These are phyloP conservation scores for Siniperca undulata DNA, from an alignment of 2,797 vertebrate genomes.

Conservation along the genomic window DNA sequence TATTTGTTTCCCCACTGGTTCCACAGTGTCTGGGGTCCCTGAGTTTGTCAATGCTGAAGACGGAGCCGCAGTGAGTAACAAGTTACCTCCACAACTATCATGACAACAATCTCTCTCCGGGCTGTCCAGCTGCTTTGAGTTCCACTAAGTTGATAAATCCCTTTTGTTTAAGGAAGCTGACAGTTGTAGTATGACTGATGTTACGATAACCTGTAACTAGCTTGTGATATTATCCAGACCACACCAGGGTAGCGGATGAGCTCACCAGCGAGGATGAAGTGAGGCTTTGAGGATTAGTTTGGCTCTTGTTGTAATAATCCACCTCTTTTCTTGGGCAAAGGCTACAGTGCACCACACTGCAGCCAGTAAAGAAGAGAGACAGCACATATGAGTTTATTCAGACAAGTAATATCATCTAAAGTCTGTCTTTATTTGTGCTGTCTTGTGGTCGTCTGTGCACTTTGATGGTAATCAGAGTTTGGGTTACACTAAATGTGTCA, in stretches of 20 bases:
- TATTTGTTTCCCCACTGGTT: conserved; percentile 65
- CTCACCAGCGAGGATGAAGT: conserved; percentile 72
- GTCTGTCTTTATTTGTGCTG: conserved; percentile 50
- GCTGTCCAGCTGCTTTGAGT: conserved; percentile 24
- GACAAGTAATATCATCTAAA: conserved; percentile 49
- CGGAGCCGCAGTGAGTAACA: conserved; percentile 69
- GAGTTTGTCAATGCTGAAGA: conserved; percentile 51
- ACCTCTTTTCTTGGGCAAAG: conserved; percentile 76
- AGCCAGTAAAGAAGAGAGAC: conserved; percentile 29
- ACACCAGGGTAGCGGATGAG: conserved; percentile 72
- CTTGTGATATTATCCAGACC: conserved; percentile 66
- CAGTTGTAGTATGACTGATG: conserved; percentile 41
- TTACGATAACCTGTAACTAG: conserved; percentile 56
- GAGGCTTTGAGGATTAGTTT: conserved; percentile 81
- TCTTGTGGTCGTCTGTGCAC: conserved; percentile 34
- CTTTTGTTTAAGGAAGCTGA: conserved; percentile 35
- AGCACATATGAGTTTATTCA: conserved; percentile 46
- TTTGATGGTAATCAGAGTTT: conserved; percentile 56
- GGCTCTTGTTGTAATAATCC: conserved; percentile 80
- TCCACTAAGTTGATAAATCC: conserved; percentile 26
- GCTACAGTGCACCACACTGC: conserved; percentile 41
- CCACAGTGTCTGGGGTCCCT: conserved; percentile 73
- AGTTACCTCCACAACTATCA: conserved; percentile 40
- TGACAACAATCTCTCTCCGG: conserved; percentile 32
- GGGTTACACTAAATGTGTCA: conserved; percentile 46